Evolutionary conservation across 2,797 vertebrate genomes (phyloP), one percentile per base, ranked within the genome.

Genomic region (Sparus aurata): DNA sequence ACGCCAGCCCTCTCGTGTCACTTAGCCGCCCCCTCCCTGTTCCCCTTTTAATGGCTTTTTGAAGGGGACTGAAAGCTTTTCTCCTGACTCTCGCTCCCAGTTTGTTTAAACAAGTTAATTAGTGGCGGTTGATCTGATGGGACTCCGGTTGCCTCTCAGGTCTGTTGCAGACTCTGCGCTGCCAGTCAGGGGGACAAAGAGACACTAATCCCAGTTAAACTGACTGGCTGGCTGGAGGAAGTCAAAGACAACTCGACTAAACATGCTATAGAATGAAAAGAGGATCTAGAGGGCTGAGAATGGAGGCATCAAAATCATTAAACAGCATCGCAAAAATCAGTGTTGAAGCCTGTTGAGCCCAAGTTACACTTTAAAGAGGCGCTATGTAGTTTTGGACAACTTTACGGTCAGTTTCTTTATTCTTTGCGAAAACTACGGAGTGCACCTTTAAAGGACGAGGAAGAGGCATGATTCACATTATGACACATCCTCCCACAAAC

Each of bases 71-170:
- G 93, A 96, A 96, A 96, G 94, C 93, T 94, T 94, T 94, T 89
- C 85, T 89, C 54, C 54, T 49, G 85, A 75, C 70, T 75, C 87
- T 85, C 52, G 71, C 71, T 54, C 89, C 86, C 77, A 87, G 90
- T 95, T 96, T 96, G 92, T 95, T 96, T 96, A 95, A 96, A 95
- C 86, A 93, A 91, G 88, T 90, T 91, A 94, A 95, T 93, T 91
- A 94, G 94, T 79, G 34, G 87, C 63, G 83, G 87, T 83, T 88
- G 91, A 92, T 92, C 92, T 90, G 91, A 92, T 84, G 87, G 90
- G 90, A 86, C 90, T 90, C 83, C 22, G 79, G 86, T 76, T 76
- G 91, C 87, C 91, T 93, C 90, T 88, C 76, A 85, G 84, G 80
- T 90, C 91, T 86, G 88, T 90, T 85, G 75, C 85, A 84, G 80